Evolutionary conservation across 1,140 invertebrate genomes (phyloP).

Genomic region (Brachionus rotundiformis): DNA sequence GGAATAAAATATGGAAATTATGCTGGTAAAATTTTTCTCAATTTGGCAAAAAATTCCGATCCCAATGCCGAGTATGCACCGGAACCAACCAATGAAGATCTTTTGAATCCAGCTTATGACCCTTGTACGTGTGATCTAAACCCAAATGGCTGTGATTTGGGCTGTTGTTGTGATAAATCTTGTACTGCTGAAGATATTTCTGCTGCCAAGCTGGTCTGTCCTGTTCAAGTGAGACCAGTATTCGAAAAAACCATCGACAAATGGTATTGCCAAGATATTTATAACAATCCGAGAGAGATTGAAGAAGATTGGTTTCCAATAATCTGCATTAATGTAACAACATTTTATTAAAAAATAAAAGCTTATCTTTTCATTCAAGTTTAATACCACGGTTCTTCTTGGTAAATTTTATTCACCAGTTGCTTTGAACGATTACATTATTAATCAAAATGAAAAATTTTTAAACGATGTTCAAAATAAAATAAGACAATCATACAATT

Average conservation of each 20-base stretch:
- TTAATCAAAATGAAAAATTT: constrained; percentile 37
- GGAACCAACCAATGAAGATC: background rate
- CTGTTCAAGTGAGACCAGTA: background rate
- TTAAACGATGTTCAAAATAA: background rate
- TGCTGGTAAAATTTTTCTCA: background rate
- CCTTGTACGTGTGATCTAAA: constrained; percentile 23
- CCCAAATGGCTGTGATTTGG: background rate
- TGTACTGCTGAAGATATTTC: background rate
- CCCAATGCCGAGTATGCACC: background rate
- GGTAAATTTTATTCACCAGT: constrained; percentile 44
- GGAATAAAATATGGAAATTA: background rate
- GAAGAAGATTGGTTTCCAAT: constrained; percentile 47
- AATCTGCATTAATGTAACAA: constrained; percentile 32
- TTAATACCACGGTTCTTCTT: constrained; percentile 37
- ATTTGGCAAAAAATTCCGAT: background rate
- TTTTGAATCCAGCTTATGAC: constrained; percentile 38
- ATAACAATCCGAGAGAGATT: background rate
- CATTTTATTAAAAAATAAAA: too few species aligned
- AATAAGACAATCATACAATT: background rate
- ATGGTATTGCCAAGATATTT: constrained; percentile 21
- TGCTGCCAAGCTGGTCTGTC: background rate
- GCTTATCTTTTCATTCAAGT: constrained; percentile 28
- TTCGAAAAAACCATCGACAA: constrained; percentile 15
- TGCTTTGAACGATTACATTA: background rate
- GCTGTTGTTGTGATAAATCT: constrained; percentile 32